phyloP scores from a whole-genome alignment of 2,888 invertebrate genomes.

The Marronus borbonicus region DNA sequence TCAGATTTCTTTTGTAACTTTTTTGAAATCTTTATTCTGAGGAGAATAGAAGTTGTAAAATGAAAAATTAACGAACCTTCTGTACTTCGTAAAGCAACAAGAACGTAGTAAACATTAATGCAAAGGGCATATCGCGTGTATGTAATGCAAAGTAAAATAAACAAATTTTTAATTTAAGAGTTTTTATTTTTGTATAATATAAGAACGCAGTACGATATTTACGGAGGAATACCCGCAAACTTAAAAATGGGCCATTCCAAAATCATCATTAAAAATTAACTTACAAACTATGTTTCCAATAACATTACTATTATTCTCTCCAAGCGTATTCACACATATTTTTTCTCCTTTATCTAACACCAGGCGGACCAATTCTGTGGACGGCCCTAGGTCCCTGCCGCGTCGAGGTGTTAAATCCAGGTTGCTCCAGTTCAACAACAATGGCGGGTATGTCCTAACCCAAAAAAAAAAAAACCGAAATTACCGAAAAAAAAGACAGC shows the following conservation, averaged over 20 bases:
- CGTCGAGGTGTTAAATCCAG: conserved; percentile 92
- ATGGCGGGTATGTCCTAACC: conserved; percentile 84
- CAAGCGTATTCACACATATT: neutral
- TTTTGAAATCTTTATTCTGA: too few species aligned
- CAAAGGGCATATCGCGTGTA: too few species aligned
- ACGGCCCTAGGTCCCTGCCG: conserved; percentile 91
- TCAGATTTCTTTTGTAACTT: too few species aligned
- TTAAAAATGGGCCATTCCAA: conserved; percentile 21
- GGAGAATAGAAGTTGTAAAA: too few species aligned
- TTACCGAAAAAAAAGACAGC: conserved; percentile 6
- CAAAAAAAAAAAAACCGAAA: conserved; percentile 46
- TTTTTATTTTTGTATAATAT: too few species aligned
- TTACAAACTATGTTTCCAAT: neutral
- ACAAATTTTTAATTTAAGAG: too few species aligned
- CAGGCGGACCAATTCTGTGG: conserved; percentile 76
- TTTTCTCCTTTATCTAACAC: conserved; percentile 31
- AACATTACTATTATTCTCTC: neutral
- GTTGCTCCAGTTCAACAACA: conserved; percentile 91
- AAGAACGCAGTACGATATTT: neutral
- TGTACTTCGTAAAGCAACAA: too few species aligned
- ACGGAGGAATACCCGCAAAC: neutral
- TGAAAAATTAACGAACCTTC: too few species aligned
- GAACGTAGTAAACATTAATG: too few species aligned
- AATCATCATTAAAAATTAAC: neutral
- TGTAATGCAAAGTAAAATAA: too few species aligned